Evolutionary conservation across 2,113 vertebrate species (phyloP).

Genomic region (Xerus inauris): DNA sequence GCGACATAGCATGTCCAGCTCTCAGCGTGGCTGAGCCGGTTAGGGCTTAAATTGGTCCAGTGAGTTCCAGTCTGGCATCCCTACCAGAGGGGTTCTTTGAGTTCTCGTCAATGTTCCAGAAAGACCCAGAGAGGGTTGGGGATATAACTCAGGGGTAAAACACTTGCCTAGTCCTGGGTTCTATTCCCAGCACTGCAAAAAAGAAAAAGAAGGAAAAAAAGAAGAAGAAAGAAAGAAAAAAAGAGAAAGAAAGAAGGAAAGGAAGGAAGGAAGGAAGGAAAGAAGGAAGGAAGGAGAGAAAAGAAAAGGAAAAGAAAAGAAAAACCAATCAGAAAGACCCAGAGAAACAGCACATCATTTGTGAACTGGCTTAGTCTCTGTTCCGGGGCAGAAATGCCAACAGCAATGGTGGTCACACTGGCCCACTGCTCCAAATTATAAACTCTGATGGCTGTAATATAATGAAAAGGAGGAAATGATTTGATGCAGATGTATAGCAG

Average conservation of each 20-base stretch:
- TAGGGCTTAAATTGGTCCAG: not conserved
- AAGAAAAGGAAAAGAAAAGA: no score
- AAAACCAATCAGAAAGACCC: not conserved
- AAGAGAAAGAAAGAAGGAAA: no score
- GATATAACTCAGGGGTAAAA: not conserved
- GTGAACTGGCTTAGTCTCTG: not conserved
- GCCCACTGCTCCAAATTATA: not conserved
- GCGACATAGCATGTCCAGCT: not conserved
- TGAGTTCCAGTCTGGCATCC: not conserved
- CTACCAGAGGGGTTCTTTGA: not conserved
- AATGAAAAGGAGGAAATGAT: slow-evolving; percentile 25
- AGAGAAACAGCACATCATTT: not conserved
- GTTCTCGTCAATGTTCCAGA: not conserved
- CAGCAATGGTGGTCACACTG: not conserved
- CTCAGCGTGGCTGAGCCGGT: not conserved
- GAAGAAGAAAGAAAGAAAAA: no score
- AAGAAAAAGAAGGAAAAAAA: no score
- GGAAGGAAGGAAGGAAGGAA: no score
- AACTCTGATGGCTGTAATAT: not conserved
- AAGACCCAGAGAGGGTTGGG: not conserved
- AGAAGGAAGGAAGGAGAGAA: no score
- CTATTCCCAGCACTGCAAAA: no score
- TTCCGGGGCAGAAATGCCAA: not conserved
- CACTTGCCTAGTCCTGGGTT: no score
- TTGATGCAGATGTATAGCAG: not conserved